Percentiles rank a stretch among this genome's conserved stretches.
Conservation (phyloP, 1,140 invertebrate genomes). For the Mamestra configurata region DNA sequence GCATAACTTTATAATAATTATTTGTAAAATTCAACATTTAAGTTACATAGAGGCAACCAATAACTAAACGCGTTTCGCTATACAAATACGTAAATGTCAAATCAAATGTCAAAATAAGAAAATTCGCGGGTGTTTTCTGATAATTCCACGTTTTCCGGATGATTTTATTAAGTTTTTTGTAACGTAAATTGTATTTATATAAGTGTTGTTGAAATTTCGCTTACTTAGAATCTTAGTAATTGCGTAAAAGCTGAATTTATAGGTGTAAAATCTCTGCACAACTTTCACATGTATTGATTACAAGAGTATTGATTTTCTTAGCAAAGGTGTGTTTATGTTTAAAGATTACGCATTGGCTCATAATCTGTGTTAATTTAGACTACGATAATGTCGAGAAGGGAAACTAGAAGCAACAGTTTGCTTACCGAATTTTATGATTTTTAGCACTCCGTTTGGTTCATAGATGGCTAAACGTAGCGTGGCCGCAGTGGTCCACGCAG, state of each 20-base stretch:
- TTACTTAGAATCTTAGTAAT: not conserved
- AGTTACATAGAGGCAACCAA: too few species aligned
- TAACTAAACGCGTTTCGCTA: too few species aligned
- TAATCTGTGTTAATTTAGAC: not conserved
- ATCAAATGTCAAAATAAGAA: slow-evolving; percentile 35
- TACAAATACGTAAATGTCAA: too few species aligned
- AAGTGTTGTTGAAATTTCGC: not conserved
- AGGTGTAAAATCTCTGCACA: not conserved
- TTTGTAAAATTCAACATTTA: too few species aligned
- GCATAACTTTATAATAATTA: too few species aligned
- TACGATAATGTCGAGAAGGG: not conserved
- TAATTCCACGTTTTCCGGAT: not conserved
- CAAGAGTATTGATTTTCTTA: slow-evolving; percentile 15
- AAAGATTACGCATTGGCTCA: not conserved
- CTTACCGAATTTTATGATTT: not conserved
- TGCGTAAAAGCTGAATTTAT: not conserved
- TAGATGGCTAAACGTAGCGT: slow-evolving; percentile 75
- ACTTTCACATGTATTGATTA: slow-evolving; percentile 28
- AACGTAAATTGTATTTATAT: too few species aligned
- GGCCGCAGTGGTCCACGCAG: slow-evolving; percentile 78
- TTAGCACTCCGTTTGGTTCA: not conserved
- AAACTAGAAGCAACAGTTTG: not conserved
- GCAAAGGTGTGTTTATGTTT: not conserved
- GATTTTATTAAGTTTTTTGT: not conserved
- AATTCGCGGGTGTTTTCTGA: slow-evolving; percentile 29